phyloP scores from a whole-genome alignment of 1,140 invertebrate species.

The Diorhabda elongata region DNA sequence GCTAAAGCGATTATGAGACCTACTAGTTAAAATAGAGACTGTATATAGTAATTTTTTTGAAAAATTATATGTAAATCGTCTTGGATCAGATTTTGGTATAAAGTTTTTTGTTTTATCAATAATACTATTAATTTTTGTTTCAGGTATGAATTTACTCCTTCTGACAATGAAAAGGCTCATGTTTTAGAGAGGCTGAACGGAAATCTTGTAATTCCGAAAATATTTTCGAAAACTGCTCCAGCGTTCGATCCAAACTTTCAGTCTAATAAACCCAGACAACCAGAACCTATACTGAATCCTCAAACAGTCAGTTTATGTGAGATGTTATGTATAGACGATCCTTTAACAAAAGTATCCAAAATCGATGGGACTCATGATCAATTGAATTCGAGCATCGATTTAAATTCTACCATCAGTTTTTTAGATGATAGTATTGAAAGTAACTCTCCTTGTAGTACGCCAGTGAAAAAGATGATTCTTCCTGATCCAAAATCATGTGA shows the following conservation, averaged over 20 bases:
- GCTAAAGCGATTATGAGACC: too few species aligned
- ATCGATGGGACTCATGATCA: conserved; percentile 26
- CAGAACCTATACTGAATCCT: conserved; percentile 62
- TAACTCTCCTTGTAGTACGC: conserved; percentile 6
- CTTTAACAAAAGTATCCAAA: conserved; percentile 52
- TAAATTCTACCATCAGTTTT: conserved; percentile 23
- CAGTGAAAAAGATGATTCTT: conserved; percentile 19
- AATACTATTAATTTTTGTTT: conserved; percentile 27
- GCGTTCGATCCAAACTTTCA: conserved; percentile 54
- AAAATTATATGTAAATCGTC: too few species aligned
- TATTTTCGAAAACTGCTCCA: conserved; percentile 72
- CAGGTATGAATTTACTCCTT: conserved; percentile 73
- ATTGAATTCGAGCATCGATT: conserved; percentile 22
- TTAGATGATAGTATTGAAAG: conserved; percentile 19
- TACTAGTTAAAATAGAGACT: too few species aligned
- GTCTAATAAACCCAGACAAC: conserved; percentile 40
- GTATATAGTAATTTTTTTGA: too few species aligned
- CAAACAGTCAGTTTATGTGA: conserved; percentile 81
- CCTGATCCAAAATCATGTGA: conserved; percentile 23
- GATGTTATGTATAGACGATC: conserved; percentile 75
- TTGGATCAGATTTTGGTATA: too few species aligned
- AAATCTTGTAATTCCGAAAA: conserved; percentile 67
- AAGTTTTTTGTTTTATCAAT: too few species aligned
- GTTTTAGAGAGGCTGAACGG: conserved; percentile 63
- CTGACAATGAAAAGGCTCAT: conserved; percentile 65